phyloP scores from a whole-genome alignment of 1,140 invertebrate species.

The Drosophila triauraria region DNA sequence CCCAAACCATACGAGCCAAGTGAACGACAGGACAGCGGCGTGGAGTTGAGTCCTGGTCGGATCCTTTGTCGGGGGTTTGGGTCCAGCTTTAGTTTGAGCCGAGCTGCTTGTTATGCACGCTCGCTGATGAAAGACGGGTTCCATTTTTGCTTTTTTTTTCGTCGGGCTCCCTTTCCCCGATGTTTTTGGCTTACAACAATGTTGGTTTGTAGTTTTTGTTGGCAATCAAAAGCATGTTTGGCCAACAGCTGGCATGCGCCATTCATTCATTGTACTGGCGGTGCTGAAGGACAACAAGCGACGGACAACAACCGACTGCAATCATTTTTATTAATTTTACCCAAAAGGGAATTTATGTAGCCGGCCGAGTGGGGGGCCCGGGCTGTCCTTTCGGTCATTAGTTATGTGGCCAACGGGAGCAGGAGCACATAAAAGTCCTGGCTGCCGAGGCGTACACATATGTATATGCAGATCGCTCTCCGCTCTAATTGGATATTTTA shows the following conservation, averaged over 20 bases:
- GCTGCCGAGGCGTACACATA: conserved; percentile 13
- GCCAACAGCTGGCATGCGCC: conserved; percentile 81
- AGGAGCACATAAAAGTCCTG: conserved; percentile 63
- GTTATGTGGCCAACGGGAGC: conserved; percentile 58
- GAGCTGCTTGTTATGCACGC: conserved; percentile 75
- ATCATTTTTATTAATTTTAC: conserved; percentile 84
- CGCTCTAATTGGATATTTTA: conserved; percentile 78
- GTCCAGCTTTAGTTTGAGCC: conserved; percentile 56
- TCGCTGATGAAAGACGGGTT: conserved; percentile 73
- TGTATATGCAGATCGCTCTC: conserved; percentile 51
- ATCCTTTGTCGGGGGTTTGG: conserved; percentile 32
- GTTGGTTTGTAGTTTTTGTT: conserved; percentile 47
- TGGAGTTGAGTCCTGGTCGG: conserved; percentile 22
- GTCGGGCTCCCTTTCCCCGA: conserved; percentile 16
- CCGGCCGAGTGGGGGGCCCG: conserved; percentile 15
- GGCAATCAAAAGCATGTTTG: conserved; percentile 81
- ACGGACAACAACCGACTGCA: conserved; percentile 58
- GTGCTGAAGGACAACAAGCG: conserved; percentile 44
- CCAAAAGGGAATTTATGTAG: conserved; percentile 79
- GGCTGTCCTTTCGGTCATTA: conserved; percentile 62
- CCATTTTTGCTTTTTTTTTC: conserved; percentile 33
- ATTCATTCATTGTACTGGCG: conserved; percentile 71
- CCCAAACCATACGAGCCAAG: conserved; percentile 47
- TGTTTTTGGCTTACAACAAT: conserved; percentile 44
- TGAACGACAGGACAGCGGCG: conserved; percentile 51